phyloP scores from a whole-genome alignment of 2,113 vertebrate species.

The Indicator maculatus region DNA sequence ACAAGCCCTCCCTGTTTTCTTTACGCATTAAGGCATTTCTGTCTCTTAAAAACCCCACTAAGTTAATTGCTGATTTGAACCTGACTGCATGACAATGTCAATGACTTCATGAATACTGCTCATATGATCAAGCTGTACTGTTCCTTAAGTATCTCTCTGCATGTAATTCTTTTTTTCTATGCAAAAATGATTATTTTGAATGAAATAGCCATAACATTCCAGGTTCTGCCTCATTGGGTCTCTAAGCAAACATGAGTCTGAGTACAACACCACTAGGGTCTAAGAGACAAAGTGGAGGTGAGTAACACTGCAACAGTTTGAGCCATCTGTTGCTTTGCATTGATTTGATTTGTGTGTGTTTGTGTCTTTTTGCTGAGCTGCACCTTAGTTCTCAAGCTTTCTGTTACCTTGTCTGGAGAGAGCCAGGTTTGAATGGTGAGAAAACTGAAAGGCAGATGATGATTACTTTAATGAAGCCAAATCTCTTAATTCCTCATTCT shows the following conservation, averaged over 20 bases:
- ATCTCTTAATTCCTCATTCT: background rate
- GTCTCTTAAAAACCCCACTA: background rate
- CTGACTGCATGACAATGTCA: constrained; percentile 77
- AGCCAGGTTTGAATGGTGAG: background rate
- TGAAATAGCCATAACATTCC: constrained; percentile 98
- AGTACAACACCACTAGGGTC: constrained; percentile 99
- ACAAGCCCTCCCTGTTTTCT: constrained; percentile 52
- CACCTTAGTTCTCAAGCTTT: background rate
- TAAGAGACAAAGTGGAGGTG: constrained; percentile 94
- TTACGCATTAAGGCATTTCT: constrained; percentile 48
- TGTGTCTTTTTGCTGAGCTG: constrained; percentile 26
- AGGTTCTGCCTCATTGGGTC: constrained; percentile 99
- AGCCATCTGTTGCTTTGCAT: constrained; percentile 39
- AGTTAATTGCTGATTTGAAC: constrained; percentile 19
- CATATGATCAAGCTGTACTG: constrained; percentile 7
- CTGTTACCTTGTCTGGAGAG: background rate
- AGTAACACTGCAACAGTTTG: constrained; percentile 72
- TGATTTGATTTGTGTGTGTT: background rate
- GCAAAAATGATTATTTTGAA: constrained; percentile 91
- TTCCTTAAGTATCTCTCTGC: constrained; percentile 69
- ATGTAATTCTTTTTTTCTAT: constrained; percentile 77
- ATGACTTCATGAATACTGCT: background rate
- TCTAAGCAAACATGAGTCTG: constrained; percentile 99
- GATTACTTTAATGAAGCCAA: background rate
- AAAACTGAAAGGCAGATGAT: background rate